These are phyloP conservation scores for Tolypeutes matacus DNA, from an alignment of 2,797 vertebrate species.

Conservation along the genomic window DNA sequence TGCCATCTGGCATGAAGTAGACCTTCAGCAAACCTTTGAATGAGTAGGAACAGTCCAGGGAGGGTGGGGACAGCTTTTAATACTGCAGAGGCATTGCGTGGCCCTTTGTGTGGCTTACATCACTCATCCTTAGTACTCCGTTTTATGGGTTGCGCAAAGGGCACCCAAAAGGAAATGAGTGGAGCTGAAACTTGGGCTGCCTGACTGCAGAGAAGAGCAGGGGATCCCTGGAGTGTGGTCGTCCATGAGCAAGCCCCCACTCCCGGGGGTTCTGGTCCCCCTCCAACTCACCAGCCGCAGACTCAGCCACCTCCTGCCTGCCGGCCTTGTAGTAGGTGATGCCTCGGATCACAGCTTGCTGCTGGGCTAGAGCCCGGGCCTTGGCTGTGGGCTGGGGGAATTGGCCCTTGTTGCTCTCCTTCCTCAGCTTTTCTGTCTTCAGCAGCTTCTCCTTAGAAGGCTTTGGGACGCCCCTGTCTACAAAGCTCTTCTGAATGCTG, in stretches of 20 bases:
- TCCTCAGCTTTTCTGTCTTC: constrained; percentile 92
- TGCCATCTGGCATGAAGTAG: not conserved
- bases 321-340: constrained; percentile 97
- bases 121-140: not conserved
- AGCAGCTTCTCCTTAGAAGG: constrained; percentile 92
- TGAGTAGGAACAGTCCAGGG: not conserved
- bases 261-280: no score
- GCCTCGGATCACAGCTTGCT: constrained; percentile 93
- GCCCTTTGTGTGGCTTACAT: not conserved
- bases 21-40: not conserved
- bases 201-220: not conserved
- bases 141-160: not conserved
- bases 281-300: constrained; percentile 80
- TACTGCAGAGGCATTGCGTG: not conserved
- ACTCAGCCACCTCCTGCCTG: constrained; percentile 86
- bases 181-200: not conserved
- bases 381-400: constrained; percentile 91
- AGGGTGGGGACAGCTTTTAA: not conserved
- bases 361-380: constrained; percentile 89
- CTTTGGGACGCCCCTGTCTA: constrained; percentile 86
- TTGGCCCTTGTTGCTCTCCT: constrained; percentile 88
- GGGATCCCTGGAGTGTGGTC: not conserved
- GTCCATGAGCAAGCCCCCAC: no score
- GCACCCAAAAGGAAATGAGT: no score
- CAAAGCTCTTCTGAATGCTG: constrained; percentile 90